A percentile compares a stretch with the other conserved stretches of the same genome.
Conservation (phyloP, 64 coral and sea anemone genomes). For the Porites australiensis region DNA sequence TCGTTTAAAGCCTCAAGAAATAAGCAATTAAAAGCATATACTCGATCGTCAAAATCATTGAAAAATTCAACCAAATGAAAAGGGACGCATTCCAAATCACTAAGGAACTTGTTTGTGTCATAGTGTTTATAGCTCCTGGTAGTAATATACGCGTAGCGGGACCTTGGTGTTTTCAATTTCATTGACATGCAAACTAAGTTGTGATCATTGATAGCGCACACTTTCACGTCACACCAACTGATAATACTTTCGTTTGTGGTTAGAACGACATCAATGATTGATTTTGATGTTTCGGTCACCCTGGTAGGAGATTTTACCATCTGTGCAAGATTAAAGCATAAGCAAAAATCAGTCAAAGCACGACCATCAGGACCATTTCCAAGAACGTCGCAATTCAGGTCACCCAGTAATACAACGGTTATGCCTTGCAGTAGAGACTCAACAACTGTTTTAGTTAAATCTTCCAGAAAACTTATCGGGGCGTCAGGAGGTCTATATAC, state of each 20-base stretch:
- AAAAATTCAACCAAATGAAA: conserved; percentile 20
- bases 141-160: conserved; percentile 3
- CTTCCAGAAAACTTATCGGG: conserved; percentile 28
- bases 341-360: conserved; percentile 2
- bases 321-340: neutral
- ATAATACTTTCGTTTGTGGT: conserved; percentile 48
- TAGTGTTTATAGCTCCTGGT: conserved; percentile 58
- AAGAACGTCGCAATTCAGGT: conserved; percentile 2
- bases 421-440: conserved; percentile 41
- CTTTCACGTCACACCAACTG: neutral
- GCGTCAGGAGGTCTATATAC: conserved; percentile 40
- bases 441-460: conserved; percentile 23
- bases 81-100: conserved; percentile 27
- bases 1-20: conserved; percentile 19
- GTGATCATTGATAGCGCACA: conserved; percentile 55
- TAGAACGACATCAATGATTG: conserved; percentile 8
- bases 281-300: neutral
- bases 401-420: conserved; percentile 16
- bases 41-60: conserved; percentile 50
- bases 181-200: conserved; percentile 18
- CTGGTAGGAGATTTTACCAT: conserved; percentile 30
- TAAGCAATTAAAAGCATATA: conserved; percentile 37
- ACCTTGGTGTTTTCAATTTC: conserved; percentile 34
- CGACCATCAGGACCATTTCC: conserved; percentile 10
- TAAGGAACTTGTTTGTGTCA: neutral